Base-by-base conservation (phyloP, 2,113 vertebrate species). In the Cynopterus brachyotis region DNA sequence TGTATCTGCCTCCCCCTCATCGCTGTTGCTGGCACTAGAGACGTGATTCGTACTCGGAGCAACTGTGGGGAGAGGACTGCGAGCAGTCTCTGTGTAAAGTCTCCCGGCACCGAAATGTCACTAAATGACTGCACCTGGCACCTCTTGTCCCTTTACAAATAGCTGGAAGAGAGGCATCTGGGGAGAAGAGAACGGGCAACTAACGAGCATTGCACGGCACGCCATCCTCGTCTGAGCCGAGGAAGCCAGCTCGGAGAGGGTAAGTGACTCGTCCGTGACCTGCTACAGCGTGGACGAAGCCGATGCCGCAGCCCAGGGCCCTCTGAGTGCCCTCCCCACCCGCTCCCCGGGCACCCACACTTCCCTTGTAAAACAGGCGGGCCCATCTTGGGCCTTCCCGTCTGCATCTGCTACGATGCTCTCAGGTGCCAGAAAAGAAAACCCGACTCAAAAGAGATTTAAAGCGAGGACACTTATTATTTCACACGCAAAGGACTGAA, bases 1-100 rank as follows among this genome's bases (percentile, higher is more conserved):
- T 91, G 94, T 42, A n/a, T 82, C 8, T 37, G 91, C 96, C 97
- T 97, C 97, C 95, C 88, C 96, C 97, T 97, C 96, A 97, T 9
- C 3, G 5, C 88, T 45, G 87, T 32, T 78, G 96, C 64, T 96
- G 94, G 90, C 76, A 45, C 62, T 53, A 50, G 88, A 96, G 80
- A 96, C 3, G 22, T 20, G 94, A 92, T 96, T 94, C 64, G 95
- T 84, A 69, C 96, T 95, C 5, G 60, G 83, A 96, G 83, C 94
- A 16, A 94, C 80, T 76, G 82, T 45, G 90, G 92, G 73, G 50
- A 90, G 91, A 94, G 89, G 92, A 92, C 70, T 89, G 82, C 67
- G 93, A 80, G 69, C 0, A 55, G 87, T 64, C 76, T 91, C 88
- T 47, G 30, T 6, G 28, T 30, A 40, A 79, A 89, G 94, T 84